Conservation (phyloP, 2,113 vertebrate species). For the Neodontobutis hainanensis region DNA sequence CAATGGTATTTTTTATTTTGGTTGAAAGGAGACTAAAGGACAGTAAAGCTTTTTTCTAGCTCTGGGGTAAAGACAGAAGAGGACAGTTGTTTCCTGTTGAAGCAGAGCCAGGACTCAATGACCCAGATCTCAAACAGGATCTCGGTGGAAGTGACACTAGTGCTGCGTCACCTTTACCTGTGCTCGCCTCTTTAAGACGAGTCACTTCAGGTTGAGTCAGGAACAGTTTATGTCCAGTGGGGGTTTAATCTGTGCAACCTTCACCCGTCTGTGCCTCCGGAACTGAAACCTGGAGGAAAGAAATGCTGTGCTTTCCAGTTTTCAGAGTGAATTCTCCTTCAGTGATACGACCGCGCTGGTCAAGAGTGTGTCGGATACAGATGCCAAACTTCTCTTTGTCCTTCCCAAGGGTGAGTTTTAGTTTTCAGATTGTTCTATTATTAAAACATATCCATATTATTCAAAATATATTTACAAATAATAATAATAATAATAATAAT, state of each 20-base stretch:
- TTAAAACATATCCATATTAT: no score
- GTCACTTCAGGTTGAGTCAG: slow-evolving; percentile 13
- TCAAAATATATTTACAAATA: no score
- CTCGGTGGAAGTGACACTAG: slow-evolving; percentile 20
- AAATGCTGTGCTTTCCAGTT: slow-evolving; percentile 71
- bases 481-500: no score
- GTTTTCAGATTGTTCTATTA: background rate
- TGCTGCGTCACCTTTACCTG: slow-evolving; percentile 39
- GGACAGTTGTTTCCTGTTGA: slow-evolving; percentile 24
- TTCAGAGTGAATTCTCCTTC: slow-evolving; percentile 86
- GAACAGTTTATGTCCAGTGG: background rate
- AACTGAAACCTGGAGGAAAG: no score
- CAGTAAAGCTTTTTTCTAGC: no score
- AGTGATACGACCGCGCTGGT: slow-evolving; percentile 81
- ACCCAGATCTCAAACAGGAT: slow-evolving; percentile 43
- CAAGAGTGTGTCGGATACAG: slow-evolving; percentile 83
- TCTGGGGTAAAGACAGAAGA: background rate
- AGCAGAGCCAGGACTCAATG: slow-evolving; percentile 31
- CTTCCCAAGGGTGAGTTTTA: slow-evolving; percentile 88
- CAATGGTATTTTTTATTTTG: no score
- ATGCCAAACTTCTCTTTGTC: slow-evolving; percentile 84
- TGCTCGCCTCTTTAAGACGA: slow-evolving; percentile 22
- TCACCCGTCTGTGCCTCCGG: no score
- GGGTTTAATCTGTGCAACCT: background rate
- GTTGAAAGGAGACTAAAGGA: no score